Evolutionary conservation across 1,140 invertebrate species (phyloP), one percentile per base, ranked within the genome.

Genomic region (Drosophila hydei): DNA sequence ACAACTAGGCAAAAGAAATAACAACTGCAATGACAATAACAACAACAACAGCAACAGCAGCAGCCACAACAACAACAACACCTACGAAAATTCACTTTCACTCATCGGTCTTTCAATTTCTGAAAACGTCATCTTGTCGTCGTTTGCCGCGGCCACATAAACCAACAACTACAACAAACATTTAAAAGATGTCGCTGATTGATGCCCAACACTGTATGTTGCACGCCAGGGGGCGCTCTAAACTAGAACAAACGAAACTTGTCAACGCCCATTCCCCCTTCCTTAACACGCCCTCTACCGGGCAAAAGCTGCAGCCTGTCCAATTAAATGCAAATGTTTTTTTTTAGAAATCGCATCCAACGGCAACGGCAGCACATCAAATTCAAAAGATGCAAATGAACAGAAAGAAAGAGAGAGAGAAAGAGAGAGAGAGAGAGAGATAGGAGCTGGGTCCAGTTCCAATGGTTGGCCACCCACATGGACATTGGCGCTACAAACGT

Each of bases 281-380:
- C n/a, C 9, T 16, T n/a, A 3, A 12, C 21, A 30, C 36, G 19
- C 38, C 18, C 40, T 9, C 25, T 8, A 6, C 4, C 11, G 36
- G n/a, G 21, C 43, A 18, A 38, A 12, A 43, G 11, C 43, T 61
- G 47, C 55, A 60, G 23, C 16, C 56, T 74, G 77, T 64, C 78
- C 81, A 87, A 87, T 87, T 88, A 87, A 87, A 88, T 87, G 83
- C 81, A 88, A 87, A 87, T 88, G 81, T 77, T 87, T 77, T 81
- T 62, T 80, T 83, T 83, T 80, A 76, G 81, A 87, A 87, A 81
- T 87, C 81, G 78, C 75, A 76, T 68, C 27, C 51, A 11, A 27
- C 43, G 51, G 50, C 68, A 58, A 70, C 43, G 48, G 19, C 16
- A 62, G 30, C 21, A 18, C 45, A 64, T 19, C 8, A 52, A 64